Base-by-base conservation (phyloP, 2,888 invertebrate genomes). In the Ormyrus nitidulus region DNA sequence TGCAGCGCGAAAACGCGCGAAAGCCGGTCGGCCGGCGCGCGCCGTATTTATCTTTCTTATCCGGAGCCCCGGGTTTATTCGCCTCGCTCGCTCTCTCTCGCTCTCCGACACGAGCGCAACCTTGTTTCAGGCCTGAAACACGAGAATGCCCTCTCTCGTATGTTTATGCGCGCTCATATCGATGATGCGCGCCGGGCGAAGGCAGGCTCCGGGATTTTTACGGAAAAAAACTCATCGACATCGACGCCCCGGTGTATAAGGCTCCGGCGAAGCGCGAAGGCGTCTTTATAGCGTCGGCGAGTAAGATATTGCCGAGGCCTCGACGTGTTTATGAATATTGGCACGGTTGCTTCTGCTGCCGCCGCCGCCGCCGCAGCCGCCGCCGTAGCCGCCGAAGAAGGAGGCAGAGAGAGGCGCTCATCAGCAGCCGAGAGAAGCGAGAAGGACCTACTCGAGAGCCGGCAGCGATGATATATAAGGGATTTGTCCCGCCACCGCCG, bases 391-490 rank as follows among this genome's bases (percentile, higher is more conserved):
- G 65, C 68, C 58, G 49, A 10, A 66, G 65, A 54, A 72, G 64
- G 56, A 81, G 82, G 79, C 68, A 74, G 81, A 81, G 81, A 81
- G 68, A 13, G n/a, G 53, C 65, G 72, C 77, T 77, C 77, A 77
- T 77, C 77, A 72, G 71, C 53, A 34, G 34, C 34, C 34, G 34
- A 4, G 34, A 34, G 34, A 34, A 34, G 59, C 49, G 48, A 49
- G 58, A 74, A 66, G 58, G 65, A 54, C 54, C 68, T 68, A 11
- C 7, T 34, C 85, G 86, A 85, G 85, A 86, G 85, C 86, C 85
- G 84, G 79, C 82, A 84, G 34, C 88, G 87, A 89, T 90, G 90
- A 90, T 90, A 89, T 90, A 90, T 90, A 90, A 88, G 89, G 90
- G 90, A 90, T 90, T 90, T 90, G 90, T 90, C 89, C 89, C 86